These are phyloP conservation scores for Cremastobaeus sp. DNA, from an alignment of 2,888 invertebrate species.

Conservation along the genomic window DNA sequence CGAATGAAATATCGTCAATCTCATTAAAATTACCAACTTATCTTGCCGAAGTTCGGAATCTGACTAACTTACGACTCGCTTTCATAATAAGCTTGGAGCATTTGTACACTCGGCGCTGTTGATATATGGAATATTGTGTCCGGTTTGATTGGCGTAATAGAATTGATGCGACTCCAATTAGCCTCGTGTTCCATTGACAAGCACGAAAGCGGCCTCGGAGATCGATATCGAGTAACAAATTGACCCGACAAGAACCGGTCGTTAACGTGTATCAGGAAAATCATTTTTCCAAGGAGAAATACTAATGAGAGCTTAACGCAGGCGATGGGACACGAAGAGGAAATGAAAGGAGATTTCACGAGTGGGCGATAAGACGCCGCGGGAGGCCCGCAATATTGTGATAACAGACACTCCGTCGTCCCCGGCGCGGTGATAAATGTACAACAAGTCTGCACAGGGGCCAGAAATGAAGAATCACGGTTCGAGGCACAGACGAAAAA, in stretches of 20 bases:
- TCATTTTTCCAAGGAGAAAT: constrained; percentile 33
- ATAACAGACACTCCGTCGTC: constrained; percentile 66
- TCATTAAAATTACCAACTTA: constrained; percentile 39
- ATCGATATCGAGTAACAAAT: constrained; percentile 16
- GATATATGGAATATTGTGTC: no score
- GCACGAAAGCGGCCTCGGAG: no score
- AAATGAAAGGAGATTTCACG: constrained; percentile 55
- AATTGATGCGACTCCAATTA: no score
- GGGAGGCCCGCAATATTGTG: constrained; percentile 69
- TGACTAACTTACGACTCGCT: constrained; percentile 28
- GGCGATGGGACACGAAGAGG: constrained; percentile 35
- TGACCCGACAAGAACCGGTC: constrained; percentile 2
- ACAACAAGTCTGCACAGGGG: constrained; percentile 45
- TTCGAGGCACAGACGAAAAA: constrained; percentile 38
- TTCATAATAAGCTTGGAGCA: constrained; percentile 34
- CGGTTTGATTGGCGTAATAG: no score
- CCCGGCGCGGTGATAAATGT: constrained; percentile 67
- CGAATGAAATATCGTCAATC: constrained; percentile 27
- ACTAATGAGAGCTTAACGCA: constrained; percentile 40
- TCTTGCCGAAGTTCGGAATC: constrained; percentile 28
- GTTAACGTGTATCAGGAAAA: constrained; percentile 30
- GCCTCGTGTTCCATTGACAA: no score
- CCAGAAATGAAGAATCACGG: constrained; percentile 52
- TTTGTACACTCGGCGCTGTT: constrained; percentile 22
- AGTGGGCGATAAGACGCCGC: constrained; percentile 65